Base-by-base conservation (phyloP, 2,797 vertebrate species). In the Mus minutoides region DNA sequence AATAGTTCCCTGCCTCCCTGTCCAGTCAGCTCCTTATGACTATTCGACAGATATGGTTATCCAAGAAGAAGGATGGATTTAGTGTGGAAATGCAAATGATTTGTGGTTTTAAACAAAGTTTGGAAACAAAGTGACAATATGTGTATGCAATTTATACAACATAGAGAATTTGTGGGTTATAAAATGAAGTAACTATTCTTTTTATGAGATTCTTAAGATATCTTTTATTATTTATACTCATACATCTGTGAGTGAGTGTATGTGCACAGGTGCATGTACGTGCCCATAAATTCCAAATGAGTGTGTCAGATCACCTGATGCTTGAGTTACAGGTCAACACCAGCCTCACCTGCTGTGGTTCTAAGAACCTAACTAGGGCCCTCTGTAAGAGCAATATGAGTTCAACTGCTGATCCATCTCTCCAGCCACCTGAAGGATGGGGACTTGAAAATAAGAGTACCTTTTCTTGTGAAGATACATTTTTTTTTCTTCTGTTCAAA, bases 401-500 rank as follows among this genome's bases (percentile, higher is more conserved):
- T 11, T n/a, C 46, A 85, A n/a, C 56, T 83, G 24, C 37, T 52
- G 2, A 52, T 31, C 31, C 31, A 52, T 85, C 11, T 49, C 29
- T 67, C 19, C 31, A 85, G 11, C 29, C 9, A 22, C 62, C 19
- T 52, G 11, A 69, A 52, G 3, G 24, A 49, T 14, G 6, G 4
- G 88, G 40, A 86, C 21, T n/a, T 80, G 37, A 77, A 95, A 84
- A 87, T 13, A 80, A 19, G 17, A 75, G 2, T 21, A 26, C 75
- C 77, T 21, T 83, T 82, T 82, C 26, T 79, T 94, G 62, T 92
- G 77, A 84, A 21, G 77, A 31, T n/a, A 24, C 2, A 22, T 89
- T 96, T 80, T 79, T 79, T 71, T 93, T 37, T n/a, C 69, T 37
- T 95, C 9, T 46, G 6, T 3, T 91, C 87, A 86, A 92, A 89